A percentile compares a stretch with the other conserved stretches of the same genome.
These are phyloP conservation scores for Spizaetus ornatus DNA, from an alignment of 2,113 vertebrate genomes.

Conservation along the genomic window DNA sequence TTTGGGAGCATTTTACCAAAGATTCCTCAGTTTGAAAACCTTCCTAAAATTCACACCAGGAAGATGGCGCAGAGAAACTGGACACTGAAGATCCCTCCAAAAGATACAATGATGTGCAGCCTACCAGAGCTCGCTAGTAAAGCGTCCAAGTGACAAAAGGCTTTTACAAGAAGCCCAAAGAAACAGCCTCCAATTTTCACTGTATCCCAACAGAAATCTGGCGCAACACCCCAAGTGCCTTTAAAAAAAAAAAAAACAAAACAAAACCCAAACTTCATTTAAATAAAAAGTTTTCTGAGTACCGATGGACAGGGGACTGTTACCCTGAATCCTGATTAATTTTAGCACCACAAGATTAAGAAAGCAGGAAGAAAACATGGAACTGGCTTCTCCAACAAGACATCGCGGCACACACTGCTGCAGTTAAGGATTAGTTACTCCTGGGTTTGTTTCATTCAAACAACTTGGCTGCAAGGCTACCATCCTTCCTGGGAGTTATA, in stretches of 20 bases:
- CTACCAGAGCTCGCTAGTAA: neutral
- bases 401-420: rapidly evolving
- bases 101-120: rapidly evolving
- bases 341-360: neutral
- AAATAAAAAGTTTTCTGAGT: neutral
- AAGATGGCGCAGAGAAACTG: neutral
- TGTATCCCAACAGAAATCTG: neutral
- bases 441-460: neutral
- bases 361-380: neutral
- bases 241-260: neutral
- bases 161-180: neutral
- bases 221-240: neutral
- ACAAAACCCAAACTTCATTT: neutral
- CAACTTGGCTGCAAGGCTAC: neutral
- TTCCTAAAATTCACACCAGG: neutral
- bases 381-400: neutral
- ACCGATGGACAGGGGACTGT: rapidly evolving
- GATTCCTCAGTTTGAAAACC: neutral
- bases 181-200: neutral
- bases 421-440: no score
- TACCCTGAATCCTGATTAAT: neutral
- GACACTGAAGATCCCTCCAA: neutral
- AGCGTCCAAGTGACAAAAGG: rapidly evolving
- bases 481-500: neutral
- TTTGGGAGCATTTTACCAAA: neutral